Conservation (phyloP, 2,797 vertebrate genomes). For the Bovichtus variegatus region DNA sequence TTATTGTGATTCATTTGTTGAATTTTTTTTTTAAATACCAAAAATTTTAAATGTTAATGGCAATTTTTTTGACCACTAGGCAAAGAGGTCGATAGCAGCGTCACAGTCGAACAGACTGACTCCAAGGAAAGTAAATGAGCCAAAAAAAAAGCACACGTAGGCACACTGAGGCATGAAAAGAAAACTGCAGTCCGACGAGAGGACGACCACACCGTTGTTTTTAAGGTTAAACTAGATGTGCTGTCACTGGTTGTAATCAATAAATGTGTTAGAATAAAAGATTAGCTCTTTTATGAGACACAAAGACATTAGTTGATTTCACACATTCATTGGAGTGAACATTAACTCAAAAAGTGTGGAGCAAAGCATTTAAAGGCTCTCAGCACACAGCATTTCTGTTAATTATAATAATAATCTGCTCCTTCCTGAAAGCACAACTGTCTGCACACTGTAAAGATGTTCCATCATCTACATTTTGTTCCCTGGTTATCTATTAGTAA, state of each 20-base stretch:
- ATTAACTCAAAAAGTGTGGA: background rate
- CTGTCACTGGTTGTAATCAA: conserved; percentile 42
- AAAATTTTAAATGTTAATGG: no score
- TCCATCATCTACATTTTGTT: conserved; percentile 34
- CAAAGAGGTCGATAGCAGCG: conserved; percentile 37
- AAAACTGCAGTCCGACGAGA: conserved; percentile 32
- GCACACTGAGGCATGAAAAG: conserved; percentile 64
- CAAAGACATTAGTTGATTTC: conserved; percentile 29
- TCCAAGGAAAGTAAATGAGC: conserved; percentile 73
- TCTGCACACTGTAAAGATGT: conserved; percentile 48
- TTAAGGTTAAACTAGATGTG: conserved; percentile 30
- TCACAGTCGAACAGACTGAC: conserved; percentile 62
- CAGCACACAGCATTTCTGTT: background rate
- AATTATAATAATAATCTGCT: no score
- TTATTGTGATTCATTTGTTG: background rate
- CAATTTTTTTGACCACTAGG: background rate
- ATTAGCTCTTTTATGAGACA: background rate
- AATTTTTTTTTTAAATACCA: background rate
- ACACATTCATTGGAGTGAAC: conserved; percentile 7
- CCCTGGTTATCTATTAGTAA: conserved; percentile 72
- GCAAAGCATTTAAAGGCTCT: background rate
- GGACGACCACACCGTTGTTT: conserved; percentile 13
- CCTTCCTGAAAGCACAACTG: conserved; percentile 26
- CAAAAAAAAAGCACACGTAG: conserved; percentile 52
- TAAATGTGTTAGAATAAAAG: conserved; percentile 1